Evolutionary conservation across 2,797 vertebrate genomes (phyloP).

Genomic region (Linurgus olivaceus): DNA sequence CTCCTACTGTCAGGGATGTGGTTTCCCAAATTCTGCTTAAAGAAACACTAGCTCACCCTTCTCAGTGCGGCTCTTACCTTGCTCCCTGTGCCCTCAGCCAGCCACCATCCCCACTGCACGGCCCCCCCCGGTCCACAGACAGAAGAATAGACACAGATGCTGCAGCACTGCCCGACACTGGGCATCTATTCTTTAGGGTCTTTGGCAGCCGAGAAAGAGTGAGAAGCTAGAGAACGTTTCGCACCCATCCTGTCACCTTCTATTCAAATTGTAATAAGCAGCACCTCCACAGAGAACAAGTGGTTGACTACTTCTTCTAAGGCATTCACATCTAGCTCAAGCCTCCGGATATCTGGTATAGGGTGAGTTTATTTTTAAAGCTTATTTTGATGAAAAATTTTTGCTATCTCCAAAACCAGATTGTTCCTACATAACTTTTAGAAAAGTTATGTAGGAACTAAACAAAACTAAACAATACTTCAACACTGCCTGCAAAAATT

Average conservation of each 20-base stretch:
- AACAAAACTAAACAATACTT: neutral
- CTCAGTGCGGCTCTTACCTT: neutral
- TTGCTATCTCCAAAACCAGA: neutral
- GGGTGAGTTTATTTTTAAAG: neutral
- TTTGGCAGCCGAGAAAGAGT: neutral
- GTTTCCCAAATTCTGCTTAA: neutral
- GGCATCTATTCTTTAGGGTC: neutral
- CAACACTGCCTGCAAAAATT: neutral
- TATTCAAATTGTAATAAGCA: neutral
- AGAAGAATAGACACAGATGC: neutral
- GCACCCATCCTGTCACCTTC: neutral
- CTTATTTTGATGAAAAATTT: neutral
- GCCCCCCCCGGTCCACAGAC: neutral
- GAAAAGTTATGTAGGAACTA: neutral
- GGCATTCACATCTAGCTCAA: neutral
- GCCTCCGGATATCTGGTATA: neutral
- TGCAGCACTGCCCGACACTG: neutral
- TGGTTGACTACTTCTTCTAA: neutral
- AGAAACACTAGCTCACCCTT: neutral
- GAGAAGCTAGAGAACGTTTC: neutral
- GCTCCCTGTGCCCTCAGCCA: neutral
- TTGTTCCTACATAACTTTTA: neutral
- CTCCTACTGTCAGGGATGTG: neutral
- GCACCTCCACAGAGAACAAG: neutral
- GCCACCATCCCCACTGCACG: neutral